A percentile compares a stretch with the other conserved stretches of the same genome.
phyloP scores from a whole-genome alignment of 2,113 vertebrate species.

The Catharus fuscescens region DNA sequence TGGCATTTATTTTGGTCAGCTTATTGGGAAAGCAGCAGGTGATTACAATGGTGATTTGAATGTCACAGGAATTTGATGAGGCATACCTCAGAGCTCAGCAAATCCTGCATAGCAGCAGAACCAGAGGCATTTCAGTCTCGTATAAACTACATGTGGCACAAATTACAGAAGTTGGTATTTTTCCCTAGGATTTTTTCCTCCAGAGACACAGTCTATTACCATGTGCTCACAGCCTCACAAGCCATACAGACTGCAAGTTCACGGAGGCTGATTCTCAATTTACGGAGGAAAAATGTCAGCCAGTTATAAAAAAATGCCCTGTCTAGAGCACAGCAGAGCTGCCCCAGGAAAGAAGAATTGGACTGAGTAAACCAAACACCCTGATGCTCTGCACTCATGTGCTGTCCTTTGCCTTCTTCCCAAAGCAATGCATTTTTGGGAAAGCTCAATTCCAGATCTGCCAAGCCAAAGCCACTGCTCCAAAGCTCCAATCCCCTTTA shows the following conservation, averaged over 20 bases:
- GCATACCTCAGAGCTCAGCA: neutral
- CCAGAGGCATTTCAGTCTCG: neutral
- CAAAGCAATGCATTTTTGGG: neutral
- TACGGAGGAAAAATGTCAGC: conserved; percentile 6
- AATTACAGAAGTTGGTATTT: neutral
- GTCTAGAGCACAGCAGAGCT: neutral
- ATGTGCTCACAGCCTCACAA: neutral
- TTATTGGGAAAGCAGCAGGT: neutral
- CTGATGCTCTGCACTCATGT: neutral
- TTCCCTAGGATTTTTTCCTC: neutral
- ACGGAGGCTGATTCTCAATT: neutral
- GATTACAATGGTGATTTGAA: neutral
- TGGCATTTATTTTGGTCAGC: neutral
- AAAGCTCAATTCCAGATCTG: neutral
- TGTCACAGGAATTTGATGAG: neutral
- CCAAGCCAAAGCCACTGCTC: neutral
- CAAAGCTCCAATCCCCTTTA: neutral
- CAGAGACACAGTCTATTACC: neutral
- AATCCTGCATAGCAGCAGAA: neutral
- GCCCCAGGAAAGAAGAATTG: neutral
- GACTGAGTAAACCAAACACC: neutral
- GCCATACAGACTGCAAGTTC: neutral
- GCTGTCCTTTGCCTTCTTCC: neutral
- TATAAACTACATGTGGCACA: neutral
- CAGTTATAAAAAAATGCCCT: neutral